A percentile compares a stretch with the other conserved stretches of the same genome.
Evolutionary conservation across 1,140 invertebrate species (phyloP).

Genomic region (Sogatella furcifera): DNA sequence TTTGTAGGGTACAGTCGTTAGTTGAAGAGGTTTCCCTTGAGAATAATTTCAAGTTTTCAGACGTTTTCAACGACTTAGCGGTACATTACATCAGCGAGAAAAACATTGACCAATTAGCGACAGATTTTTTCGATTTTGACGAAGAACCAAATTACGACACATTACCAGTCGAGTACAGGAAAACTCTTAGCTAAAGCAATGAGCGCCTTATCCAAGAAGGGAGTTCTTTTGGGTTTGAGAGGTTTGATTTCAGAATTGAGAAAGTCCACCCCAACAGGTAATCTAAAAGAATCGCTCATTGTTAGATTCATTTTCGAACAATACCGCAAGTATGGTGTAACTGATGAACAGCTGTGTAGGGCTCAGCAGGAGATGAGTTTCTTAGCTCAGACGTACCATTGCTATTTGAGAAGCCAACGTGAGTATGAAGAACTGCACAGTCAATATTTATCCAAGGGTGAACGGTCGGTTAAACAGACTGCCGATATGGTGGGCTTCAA

Average conservation of each 20-base stretch:
- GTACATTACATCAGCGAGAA: conserved; percentile 44
- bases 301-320: conserved; percentile 57
- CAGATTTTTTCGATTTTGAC: conserved; percentile 42
- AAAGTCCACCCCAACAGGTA: conserved; percentile 36
- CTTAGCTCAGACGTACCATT: conserved; percentile 58
- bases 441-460: conserved; percentile 63
- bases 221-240: conserved; percentile 1
- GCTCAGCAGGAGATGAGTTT: conserved; percentile 62
- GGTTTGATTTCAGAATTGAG: conserved; percentile 48
- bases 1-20: conserved; percentile 40
- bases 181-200: conserved; percentile 36
- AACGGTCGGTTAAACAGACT: conserved; percentile 60
- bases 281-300: conserved; percentile 43
- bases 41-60: conserved; percentile 52
- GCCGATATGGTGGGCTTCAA: conserved; percentile 76
- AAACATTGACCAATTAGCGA: conserved; percentile 34
- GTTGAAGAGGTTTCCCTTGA: conserved; percentile 46
- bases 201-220: neutral
- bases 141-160: conserved; percentile 41
- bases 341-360: conserved; percentile 68
- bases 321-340: conserved; percentile 58
- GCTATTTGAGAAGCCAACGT: conserved; percentile 56
- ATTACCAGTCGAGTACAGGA: conserved; percentile 37
- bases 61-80: conserved; percentile 60
- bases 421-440: conserved; percentile 54